Conservation (phyloP, 2,113 vertebrate species). For the Anser cygnoides region DNA sequence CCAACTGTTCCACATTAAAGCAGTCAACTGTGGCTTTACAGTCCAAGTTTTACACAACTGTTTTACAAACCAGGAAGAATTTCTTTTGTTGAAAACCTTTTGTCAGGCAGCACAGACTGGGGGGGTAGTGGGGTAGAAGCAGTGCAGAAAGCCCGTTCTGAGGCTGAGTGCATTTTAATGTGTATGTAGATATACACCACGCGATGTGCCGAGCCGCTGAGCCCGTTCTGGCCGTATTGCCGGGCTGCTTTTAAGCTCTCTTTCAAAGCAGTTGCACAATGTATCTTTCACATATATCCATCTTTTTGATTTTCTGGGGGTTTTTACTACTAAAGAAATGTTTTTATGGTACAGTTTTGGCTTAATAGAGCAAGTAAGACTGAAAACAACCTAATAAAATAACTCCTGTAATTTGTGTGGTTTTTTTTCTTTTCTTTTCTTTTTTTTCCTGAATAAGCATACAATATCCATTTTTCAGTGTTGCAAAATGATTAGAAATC, state of each 20-base stretch:
- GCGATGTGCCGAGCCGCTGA: background rate
- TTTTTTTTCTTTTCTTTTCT: background rate
- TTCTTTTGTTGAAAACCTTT: constrained; percentile 81
- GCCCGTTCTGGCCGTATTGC: background rate
- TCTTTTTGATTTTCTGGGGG: background rate
- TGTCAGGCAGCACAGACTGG: constrained; percentile 69
- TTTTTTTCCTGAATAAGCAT: background rate
- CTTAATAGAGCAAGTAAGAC: background rate
- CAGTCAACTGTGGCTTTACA: constrained; percentile 87
- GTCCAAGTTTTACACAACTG: constrained; percentile 97
- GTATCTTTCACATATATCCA: background rate
- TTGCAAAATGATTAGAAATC: background rate
- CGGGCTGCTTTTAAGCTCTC: background rate
- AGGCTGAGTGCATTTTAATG: constrained; percentile 74
- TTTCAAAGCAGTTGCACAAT: background rate
- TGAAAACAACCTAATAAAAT: background rate
- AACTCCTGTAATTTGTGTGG: too few species aligned
- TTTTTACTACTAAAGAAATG: background rate
- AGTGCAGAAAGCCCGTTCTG: constrained; percentile 32
- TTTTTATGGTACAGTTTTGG: background rate
- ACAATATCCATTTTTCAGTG: background rate
- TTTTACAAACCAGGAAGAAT: constrained; percentile 93
- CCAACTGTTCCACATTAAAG: constrained; percentile 98
- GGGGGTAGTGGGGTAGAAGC: background rate
- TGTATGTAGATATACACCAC: constrained; percentile 50